A percentile compares a stretch with the other conserved stretches of the same genome.
Evolutionary conservation across 2,888 invertebrate species (phyloP).

Genomic region (Ophioninae sp.): DNA sequence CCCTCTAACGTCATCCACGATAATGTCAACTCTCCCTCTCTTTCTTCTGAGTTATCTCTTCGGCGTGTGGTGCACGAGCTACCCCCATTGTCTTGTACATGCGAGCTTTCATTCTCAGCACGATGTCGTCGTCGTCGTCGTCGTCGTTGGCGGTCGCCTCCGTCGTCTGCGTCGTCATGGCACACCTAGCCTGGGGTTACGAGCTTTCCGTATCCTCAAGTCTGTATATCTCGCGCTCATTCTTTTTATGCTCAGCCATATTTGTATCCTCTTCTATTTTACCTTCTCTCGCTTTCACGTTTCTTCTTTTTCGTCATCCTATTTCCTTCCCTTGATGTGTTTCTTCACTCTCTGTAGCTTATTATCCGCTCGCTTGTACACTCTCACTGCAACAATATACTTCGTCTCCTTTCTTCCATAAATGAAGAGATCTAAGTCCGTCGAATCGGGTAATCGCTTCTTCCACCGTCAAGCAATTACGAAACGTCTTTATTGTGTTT

Average conservation of each 20-base stretch:
- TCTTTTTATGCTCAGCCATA: slow-evolving; percentile 27
- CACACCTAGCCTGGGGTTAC: slow-evolving; percentile 50
- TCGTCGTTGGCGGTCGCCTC: slow-evolving; percentile 39
- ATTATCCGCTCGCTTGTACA: slow-evolving; percentile 4
- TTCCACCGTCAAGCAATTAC: slow-evolving; percentile 24
- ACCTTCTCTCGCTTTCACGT: neutral
- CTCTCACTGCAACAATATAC: slow-evolving; percentile 44
- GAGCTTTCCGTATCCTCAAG: slow-evolving; percentile 34
- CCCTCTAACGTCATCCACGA: slow-evolving; percentile 13
- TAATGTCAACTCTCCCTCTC: slow-evolving; percentile 4
- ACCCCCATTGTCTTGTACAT: slow-evolving; percentile 55
- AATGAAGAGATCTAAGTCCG: slow-evolving; percentile 1
- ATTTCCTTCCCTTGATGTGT: slow-evolving; percentile 51
- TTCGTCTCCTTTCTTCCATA: slow-evolving; percentile 21
- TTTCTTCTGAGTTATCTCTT: slow-evolving; percentile 52
- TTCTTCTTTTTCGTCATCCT: slow-evolving; percentile 39
- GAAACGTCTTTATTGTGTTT: neutral
- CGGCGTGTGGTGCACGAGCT: slow-evolving; percentile 53
- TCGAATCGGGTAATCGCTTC: neutral
- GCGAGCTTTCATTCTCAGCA: slow-evolving; percentile 59
- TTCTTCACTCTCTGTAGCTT: slow-evolving; percentile 25
- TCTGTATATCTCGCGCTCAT: slow-evolving; percentile 30
- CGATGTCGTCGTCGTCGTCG: slow-evolving; percentile 54
- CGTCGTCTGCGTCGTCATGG: slow-evolving; percentile 46
- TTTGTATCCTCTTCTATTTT: slow-evolving; percentile 18